Evolutionary conservation across 2,888 invertebrate genomes (phyloP), one percentile per base, ranked within the genome.

Genomic region (Corbicula japonica): DNA sequence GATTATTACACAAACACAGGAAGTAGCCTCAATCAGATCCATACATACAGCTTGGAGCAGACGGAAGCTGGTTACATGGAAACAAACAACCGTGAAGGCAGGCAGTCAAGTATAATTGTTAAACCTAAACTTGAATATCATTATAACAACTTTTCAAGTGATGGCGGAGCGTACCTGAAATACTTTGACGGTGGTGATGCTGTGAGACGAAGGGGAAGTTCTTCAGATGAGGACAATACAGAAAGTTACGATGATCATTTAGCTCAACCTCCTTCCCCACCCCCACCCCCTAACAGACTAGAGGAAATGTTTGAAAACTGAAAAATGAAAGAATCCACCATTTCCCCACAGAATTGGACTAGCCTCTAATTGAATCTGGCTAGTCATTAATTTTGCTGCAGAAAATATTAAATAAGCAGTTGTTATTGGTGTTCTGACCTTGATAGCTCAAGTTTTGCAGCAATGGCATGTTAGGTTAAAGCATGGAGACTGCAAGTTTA

Each of bases 1-100:
- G 91, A 91, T 78, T 91, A 89, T 87, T 88, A 85, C 72, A 87
- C 88, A 21, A 86, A 86, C 63, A 84, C 88, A 32, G 87, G 86
- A 48, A 89, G 85, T 68, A 86, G 78, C 58, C 61, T 72, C n/a
- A 35, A 12, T 41, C 69, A 63, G 6, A 65, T 48, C 32, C 69
- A 76, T 21, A 35, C 58, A 18, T 46, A 34, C 0, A 48, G 32
- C 23, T 3, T 46, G 38, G 76, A 70, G 44, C 50, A 71, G 34
- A 28, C 69, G 28, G 71, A 65, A 15, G 46, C 35, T 30, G 41
- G 34, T 21, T 23, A 28, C 28, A 1, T 0, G 15, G 35, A 35
- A 23, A 23, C 50, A 1, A 52, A 61, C 38, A 75, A 60, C 34
- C 23, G 60, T 23, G 62, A 69, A 18, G 38, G 28, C 10, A 54